Percentiles rank a stretch among this genome's conserved stretches.
Evolutionary conservation across 2,888 invertebrate genomes (phyloP).

Genomic region (Tetramorium bicarinatum): DNA sequence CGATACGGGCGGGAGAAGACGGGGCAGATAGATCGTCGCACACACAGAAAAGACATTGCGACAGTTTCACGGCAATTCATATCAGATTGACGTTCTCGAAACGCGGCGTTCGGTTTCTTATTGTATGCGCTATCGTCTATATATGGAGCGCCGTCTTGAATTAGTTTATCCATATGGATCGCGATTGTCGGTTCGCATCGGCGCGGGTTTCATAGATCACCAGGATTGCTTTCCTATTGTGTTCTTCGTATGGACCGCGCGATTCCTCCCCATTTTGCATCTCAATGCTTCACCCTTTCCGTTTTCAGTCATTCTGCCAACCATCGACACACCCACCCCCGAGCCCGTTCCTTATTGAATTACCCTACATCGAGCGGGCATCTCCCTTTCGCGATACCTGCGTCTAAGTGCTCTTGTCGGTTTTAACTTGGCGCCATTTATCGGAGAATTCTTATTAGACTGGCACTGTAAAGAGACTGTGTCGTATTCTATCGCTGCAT

Average conservation of each 20-base stretch:
- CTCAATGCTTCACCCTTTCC: conserved; percentile 70
- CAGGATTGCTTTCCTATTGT: conserved; percentile 77
- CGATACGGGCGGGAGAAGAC: neutral
- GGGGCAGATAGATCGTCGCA: conserved; percentile 1
- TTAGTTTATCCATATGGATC: conserved; percentile 84
- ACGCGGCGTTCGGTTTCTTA: conserved; percentile 63
- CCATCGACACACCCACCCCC: conserved; percentile 52
- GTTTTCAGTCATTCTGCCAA: conserved; percentile 54
- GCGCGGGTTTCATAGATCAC: conserved; percentile 73
- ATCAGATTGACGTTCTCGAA: conserved; percentile 65
- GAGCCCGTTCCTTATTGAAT: conserved; percentile 66
- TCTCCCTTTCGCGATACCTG: neutral
- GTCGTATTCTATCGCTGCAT: neutral
- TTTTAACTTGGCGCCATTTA: conserved; percentile 15
- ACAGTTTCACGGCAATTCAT: conserved; percentile 47
- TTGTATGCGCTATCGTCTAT: conserved; percentile 64
- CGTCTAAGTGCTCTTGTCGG: neutral
- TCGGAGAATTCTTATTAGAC: conserved; percentile 1
- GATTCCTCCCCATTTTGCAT: conserved; percentile 76
- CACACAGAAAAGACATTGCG: conserved; percentile 42
- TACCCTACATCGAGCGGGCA: conserved; percentile 55
- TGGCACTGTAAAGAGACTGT: neutral
- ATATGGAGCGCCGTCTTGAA: conserved; percentile 74
- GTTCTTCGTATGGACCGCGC: conserved; percentile 73
- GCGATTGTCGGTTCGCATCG: conserved; percentile 72